Evolutionary conservation across 2,888 invertebrate species (phyloP), one percentile per base, ranked within the genome.

Genomic region (Drosophila barbarae): DNA sequence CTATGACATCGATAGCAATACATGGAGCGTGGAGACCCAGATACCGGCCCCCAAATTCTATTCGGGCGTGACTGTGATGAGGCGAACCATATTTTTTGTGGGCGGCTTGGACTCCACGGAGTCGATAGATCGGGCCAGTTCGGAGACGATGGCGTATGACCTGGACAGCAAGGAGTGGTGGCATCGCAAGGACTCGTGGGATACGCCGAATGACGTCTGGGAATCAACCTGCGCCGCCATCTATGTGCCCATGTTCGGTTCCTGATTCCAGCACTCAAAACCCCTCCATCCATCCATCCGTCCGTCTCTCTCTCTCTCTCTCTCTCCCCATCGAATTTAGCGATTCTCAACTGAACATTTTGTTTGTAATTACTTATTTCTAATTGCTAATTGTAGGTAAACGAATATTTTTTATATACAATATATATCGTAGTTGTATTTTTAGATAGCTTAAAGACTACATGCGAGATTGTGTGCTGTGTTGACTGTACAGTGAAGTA

Each of bases 171-270:
- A 91, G 70, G 87, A 89, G 13, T 94, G 94, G 94, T 94, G 94
- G 93, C 91, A 91, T 7, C 78, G 81, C 30, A 84, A 85, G 36
- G 91, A 91, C 10, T 91, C 91, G n/a, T 91, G 92, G 73, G 91
- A 92, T 68, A 92, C 93, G 84, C 92, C 93, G 0, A 92, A 92
- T 76, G 92, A 93, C 78, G 91, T 93, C 61, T 94, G 94, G 94
- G 94, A 94, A 83, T 93, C 94, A 76, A 91, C 92, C 1, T 93
- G 93, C 83, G 93, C 92, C 47, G 91, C 92, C 30, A 89, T 94
- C 58, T 93, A 93, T 86, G 91, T 94, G 74, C 94, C 94, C 42
- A 91, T 69, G 21, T 68, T 46, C n/a, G 75, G 69, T 39, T 47
- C 74, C 53, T 76, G 59, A 50, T 52, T 42, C 1, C 26, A 13